Percentiles rank a stretch among this genome's conserved stretches.
Conservation (phyloP, 2,113 vertebrate species). For the Fulmarus glacialis region DNA sequence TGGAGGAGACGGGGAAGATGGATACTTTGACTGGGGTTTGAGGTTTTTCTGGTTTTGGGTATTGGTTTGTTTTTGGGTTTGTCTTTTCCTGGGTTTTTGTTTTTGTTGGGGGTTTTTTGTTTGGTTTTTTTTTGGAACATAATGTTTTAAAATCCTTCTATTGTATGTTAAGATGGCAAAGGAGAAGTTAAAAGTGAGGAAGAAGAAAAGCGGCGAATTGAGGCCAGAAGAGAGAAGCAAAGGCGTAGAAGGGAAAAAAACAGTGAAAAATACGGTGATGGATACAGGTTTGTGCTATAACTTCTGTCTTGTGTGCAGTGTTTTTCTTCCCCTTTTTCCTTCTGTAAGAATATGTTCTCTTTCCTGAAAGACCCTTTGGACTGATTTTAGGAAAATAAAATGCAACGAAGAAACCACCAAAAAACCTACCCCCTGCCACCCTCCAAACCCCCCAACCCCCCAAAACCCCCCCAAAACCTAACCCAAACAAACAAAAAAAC, state of each 20-base stretch:
- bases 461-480: background rate
- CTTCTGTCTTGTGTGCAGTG: background rate
- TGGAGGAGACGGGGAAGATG: background rate
- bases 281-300: slow-evolving; percentile 80
- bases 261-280: slow-evolving; percentile 86
- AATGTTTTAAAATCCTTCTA: background rate
- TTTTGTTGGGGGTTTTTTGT: too few species aligned
- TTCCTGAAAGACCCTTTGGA: background rate
- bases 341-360: background rate
- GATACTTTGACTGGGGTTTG: background rate
- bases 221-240: slow-evolving; percentile 83
- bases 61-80: too few species aligned
- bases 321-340: background rate
- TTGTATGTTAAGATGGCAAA: slow-evolving; percentile 70
- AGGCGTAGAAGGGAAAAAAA: slow-evolving; percentile 87
- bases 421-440: fast-evolving
- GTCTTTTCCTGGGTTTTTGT: background rate
- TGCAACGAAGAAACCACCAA: background rate
- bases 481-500: background rate
- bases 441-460: too few species aligned
- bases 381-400: background rate
- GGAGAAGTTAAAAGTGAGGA: slow-evolving; percentile 79
- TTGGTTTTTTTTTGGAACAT: background rate
- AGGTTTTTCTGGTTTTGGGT: too few species aligned
- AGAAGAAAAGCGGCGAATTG: slow-evolving; percentile 82